These are phyloP conservation scores for Myiothlypis chrysogaster DNA, from an alignment of 2,797 vertebrate genomes.

Conservation along the genomic window DNA sequence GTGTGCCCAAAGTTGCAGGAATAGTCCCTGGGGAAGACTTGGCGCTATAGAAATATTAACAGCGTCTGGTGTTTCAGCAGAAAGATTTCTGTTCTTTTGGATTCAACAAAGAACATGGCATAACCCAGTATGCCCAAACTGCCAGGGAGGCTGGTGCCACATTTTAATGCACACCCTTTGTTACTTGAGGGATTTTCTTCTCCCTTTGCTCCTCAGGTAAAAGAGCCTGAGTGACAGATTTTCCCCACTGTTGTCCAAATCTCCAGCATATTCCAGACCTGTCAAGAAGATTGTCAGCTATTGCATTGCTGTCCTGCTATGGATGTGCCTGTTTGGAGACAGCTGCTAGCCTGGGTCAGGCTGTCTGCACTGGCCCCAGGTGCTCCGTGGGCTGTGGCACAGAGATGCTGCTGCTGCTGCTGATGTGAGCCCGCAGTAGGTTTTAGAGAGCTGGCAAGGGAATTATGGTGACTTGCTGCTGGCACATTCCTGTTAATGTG, in stretches of 20 bases:
- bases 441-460: neutral
- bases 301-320: neutral
- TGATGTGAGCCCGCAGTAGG: neutral
- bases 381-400: neutral
- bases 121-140: neutral
- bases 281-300: neutral
- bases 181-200: neutral
- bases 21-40: neutral
- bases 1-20: neutral
- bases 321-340: neutral
- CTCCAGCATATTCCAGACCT: neutral
- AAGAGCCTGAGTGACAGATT: neutral
- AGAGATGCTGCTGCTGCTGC: neutral
- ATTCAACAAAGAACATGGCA: neutral
- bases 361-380: neutral
- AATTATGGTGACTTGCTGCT: conserved; percentile 5
- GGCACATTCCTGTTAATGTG: conserved; percentile 15
- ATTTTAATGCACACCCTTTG: neutral
- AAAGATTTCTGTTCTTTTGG: neutral
- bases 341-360: neutral
- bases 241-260: neutral
- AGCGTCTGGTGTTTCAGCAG: neutral
- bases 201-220: neutral
- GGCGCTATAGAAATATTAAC: neutral
- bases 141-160: neutral